Evolutionary conservation across 1,140 invertebrate genomes (phyloP).

Genomic region (Lutraria rhynchaena): DNA sequence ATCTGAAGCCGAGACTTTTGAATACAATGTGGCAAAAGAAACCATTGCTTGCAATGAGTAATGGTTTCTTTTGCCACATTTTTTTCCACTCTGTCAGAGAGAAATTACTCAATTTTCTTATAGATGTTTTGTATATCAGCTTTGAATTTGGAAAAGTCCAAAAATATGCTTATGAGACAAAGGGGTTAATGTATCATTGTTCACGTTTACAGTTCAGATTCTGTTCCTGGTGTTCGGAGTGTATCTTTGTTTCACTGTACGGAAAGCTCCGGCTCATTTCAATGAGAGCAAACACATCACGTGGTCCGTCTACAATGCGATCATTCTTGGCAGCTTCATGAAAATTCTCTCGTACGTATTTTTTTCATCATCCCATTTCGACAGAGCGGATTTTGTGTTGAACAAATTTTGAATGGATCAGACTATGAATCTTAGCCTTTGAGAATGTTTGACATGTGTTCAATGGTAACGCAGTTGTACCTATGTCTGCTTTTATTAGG

Average conservation of each 20-base stretch:
- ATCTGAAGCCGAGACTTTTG: too few species aligned
- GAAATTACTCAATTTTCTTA: too few species aligned
- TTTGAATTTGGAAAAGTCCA: too few species aligned
- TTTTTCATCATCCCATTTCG: constrained; percentile 71
- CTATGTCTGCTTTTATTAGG: neutral
- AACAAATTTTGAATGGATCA: neutral
- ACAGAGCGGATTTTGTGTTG: neutral
- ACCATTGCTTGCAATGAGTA: too few species aligned
- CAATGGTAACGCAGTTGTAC: too few species aligned
- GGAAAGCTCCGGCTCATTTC: constrained; percentile 95
- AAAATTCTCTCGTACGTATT: constrained; percentile 94
- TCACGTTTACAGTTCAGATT: constrained; percentile 87
- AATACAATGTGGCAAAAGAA: too few species aligned
- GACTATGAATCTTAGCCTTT: neutral
- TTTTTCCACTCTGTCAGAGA: too few species aligned
- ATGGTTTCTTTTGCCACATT: too few species aligned
- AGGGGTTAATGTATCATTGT: too few species aligned
- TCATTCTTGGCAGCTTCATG: constrained; percentile 94
- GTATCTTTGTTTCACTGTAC: constrained; percentile 92
- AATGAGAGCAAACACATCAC: constrained; percentile 93
- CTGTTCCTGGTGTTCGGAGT: constrained; percentile 95
- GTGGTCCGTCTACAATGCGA: constrained; percentile 96
- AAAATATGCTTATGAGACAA: too few species aligned
- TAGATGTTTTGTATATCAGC: too few species aligned
- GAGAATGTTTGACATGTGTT: neutral